Evolutionary conservation across 2,113 vertebrate genomes (phyloP).

Genomic region (Tupaia tana): DNA sequence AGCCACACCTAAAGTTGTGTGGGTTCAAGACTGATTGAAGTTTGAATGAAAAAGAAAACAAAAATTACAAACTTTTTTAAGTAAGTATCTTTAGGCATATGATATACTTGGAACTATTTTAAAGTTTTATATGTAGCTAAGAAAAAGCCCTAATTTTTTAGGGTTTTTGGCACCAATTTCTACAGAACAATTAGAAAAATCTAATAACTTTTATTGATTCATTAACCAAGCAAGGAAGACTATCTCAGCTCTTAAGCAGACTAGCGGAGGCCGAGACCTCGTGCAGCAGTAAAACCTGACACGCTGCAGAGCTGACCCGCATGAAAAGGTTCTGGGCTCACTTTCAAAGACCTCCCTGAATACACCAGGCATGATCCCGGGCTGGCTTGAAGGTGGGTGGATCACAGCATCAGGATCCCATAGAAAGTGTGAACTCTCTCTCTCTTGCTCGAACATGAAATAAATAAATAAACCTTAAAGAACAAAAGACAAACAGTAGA

Average conservation of each 20-base stretch:
- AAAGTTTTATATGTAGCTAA: not conserved
- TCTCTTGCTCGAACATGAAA: no score
- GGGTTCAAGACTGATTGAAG: not conserved
- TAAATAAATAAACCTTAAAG: no score
- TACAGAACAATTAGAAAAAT: conserved; percentile 13
- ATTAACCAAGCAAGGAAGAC: not conserved
- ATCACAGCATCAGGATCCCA: no score
- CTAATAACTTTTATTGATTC: not conserved
- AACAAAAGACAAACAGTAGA: not conserved
- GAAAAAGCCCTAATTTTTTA: not conserved
- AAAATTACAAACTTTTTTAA: conserved; percentile 3
- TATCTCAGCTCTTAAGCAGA: not conserved
- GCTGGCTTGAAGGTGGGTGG: no score
- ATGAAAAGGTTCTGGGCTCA: no score
- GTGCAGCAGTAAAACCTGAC: no score
- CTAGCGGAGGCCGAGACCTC: not conserved
- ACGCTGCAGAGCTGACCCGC: no score
- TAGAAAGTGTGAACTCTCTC: no score
- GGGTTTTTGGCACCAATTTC: not conserved
- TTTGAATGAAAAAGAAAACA: conserved; percentile 26
- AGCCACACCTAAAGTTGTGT: not conserved
- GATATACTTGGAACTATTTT: not conserved
- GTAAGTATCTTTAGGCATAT: not conserved
- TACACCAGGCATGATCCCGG: no score
- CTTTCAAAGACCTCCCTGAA: no score